Percentiles rank a stretch among this genome's conserved stretches.
Evolutionary conservation across 2,888 invertebrate genomes (phyloP).

Genomic region (Synergus umbraculus): DNA sequence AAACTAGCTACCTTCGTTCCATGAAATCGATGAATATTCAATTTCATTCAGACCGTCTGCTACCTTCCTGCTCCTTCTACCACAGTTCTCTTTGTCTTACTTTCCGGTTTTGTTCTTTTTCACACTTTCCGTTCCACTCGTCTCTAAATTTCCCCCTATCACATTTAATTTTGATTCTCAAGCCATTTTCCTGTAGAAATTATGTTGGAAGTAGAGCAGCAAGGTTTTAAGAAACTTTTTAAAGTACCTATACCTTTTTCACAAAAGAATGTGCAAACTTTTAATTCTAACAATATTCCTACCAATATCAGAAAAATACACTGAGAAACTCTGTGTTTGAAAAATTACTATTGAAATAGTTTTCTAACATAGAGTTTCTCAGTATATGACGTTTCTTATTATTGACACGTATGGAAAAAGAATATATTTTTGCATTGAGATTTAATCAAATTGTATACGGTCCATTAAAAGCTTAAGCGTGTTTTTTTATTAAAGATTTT

Average conservation of each 20-base stretch:
- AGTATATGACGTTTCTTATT: no score
- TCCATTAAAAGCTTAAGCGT: background rate
- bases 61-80: constrained; percentile 34
- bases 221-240: background rate
- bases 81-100: constrained; percentile 38
- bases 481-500: background rate
- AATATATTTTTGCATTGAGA: background rate
- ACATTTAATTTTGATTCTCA: constrained; percentile 32
- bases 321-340: no score
- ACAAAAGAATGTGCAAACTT: background rate
- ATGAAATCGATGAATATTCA: constrained; percentile 61
- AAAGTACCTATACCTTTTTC: background rate
- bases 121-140: background rate
- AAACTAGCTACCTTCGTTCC: constrained; percentile 45
- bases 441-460: background rate
- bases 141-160: constrained; percentile 4
- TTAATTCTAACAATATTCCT: background rate
- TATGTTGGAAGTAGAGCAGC: constrained; percentile 20
- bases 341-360: no score
- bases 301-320: no score
- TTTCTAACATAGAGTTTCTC: no score
- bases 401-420: background rate
- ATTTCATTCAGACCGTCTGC: constrained; percentile 46
- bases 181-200: background rate
- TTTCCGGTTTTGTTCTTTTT: constrained; percentile 40